Evolutionary conservation across 2,888 invertebrate genomes (phyloP).

Genomic region (Acrobeloides nanus): DNA sequence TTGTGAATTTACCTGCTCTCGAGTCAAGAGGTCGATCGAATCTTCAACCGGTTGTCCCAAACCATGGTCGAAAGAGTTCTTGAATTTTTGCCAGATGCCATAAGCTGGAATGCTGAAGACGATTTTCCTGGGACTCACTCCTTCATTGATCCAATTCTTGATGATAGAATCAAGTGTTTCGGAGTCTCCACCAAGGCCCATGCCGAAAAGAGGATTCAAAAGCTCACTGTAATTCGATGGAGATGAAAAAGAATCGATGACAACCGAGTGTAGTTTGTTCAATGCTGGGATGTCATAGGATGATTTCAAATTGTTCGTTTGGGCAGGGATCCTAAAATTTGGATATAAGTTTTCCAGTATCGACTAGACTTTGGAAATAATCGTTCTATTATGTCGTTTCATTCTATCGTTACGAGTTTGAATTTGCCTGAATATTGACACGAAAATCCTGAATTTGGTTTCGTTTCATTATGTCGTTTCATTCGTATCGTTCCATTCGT

Average conservation of each 20-base stretch:
- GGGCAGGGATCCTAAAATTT: conserved; percentile 20
- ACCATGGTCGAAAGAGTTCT: background rate
- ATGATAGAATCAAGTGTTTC: conserved; percentile 10
- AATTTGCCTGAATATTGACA: no score
- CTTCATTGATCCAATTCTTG: conserved; percentile 14
- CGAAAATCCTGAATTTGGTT: no score
- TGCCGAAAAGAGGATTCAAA: conserved; percentile 14
- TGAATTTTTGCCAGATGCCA: conserved; percentile 14
- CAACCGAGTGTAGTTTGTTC: conserved; percentile 20
- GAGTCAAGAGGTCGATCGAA: no score
- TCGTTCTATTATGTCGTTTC: no score
- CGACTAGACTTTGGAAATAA: conserved; percentile 1
- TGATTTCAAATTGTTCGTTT: conserved; percentile 6
- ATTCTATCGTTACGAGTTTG: no score
- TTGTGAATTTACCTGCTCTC: no score
- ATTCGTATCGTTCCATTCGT: no score
- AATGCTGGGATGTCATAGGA: conserved; percentile 16
- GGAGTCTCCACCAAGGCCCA: background rate
- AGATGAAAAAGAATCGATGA: conserved; percentile 22
- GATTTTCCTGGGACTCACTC: conserved; percentile 15
- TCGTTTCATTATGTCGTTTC: no score
- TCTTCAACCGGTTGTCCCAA: conserved; percentile 3
- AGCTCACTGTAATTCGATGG: conserved; percentile 5
- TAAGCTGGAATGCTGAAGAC: conserved; percentile 24
- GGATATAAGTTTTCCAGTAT: background rate